Base-by-base conservation (phyloP, 2,113 vertebrate genomes). In the Meles meles region DNA sequence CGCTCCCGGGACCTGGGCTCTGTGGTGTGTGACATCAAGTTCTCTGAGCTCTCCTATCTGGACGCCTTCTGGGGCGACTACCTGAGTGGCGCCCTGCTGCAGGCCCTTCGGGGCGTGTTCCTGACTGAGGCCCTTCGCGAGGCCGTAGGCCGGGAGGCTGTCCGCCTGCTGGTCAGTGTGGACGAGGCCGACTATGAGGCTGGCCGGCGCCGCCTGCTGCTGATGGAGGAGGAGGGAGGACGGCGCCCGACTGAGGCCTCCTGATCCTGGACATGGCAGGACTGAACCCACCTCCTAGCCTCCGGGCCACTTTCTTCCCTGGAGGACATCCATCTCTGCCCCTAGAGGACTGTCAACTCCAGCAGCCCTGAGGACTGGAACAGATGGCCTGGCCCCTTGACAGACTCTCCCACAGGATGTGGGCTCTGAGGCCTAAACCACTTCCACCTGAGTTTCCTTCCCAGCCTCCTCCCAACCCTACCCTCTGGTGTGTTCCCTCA, bases 1-100 rank as follows among this genome's bases (percentile, higher is more conserved):
- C 99, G 99, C 8, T 98, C 99, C 21, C 98, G 99, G 47, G 99
- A 99, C 98, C 98, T 99, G 96, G 99, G 99, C 47, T 99, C 99
- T 5, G 99, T 99, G 65, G 99, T 99, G 90, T 99, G 99, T 7
- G 99, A 99, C 98, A 99, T 99, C 98, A 99, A 99, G 97, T 99
- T 99, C 97, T 99, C 99, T 0, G 99, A 99, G 97, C 98, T 99
- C 96, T 99, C 99, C 61, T 99, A 99, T 97, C 98, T 99, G 39
- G 99, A 99, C 71, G 99, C 99, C 93, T 99, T 99, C 98, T 99
- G 99, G 99, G 98, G 98, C 0, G 99, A 99, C 98, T 99, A 99
- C 98, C 99, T 99, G 98, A 99, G 99, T 0, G 99, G 99, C 0
- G 99, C 99, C 4, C 98, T 99, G 98, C 98, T 99, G 69, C 99